Base-by-base conservation (phyloP, 2,113 vertebrate genomes). In the Notothenia coriiceps region DNA sequence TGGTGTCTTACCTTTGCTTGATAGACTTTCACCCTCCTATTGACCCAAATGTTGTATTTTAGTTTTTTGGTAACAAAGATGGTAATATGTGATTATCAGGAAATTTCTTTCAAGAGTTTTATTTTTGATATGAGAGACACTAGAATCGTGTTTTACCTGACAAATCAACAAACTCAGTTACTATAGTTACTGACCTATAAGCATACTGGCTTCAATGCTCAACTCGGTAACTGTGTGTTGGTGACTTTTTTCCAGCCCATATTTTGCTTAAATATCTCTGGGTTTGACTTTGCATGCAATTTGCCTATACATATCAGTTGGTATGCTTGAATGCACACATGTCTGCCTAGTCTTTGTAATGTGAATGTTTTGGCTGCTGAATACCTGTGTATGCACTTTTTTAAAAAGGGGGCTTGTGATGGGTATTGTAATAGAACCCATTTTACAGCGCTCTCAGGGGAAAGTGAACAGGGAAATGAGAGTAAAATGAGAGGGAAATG, bases 401-500 rank as follows among this genome's bases (percentile, higher is more conserved):
- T 91, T 86, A 80, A 90, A 88, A 82, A 82, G 65, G 72, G 46
- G 66, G 47, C 74, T 82, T 77, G 77, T 91, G 90, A 92, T 92
- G 63, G 84, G 80, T 84, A 80, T 88, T 88, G 90, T 92, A 92
- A 93, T 92, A 82, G 86, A 83, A 77, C 43, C 77, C 63, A 89
- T 90, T 90, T 89, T 86, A 49, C 35, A 56, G 82, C 22, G 11
- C 84, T 90, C 79, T 81, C 71, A 61, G 60, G 85, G 83, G 79
- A 92, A 90, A 86, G 85, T 70, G 84, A 90, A 86, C 75, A n/a
- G 63, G 82, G 65, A 90, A 89, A 93, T 91, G 89, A 91, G 79
- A 84, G 62, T 63, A 66, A 88, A 88, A 90, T 88, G 87, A 85
- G 79, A 73, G 72, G 40, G 75, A 89, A 88, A 93, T 86, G 74